Evolutionary conservation across 2,888 invertebrate genomes (phyloP), one percentile per base, ranked within the genome.

Genomic region (Hypercompe scribonia): DNA sequence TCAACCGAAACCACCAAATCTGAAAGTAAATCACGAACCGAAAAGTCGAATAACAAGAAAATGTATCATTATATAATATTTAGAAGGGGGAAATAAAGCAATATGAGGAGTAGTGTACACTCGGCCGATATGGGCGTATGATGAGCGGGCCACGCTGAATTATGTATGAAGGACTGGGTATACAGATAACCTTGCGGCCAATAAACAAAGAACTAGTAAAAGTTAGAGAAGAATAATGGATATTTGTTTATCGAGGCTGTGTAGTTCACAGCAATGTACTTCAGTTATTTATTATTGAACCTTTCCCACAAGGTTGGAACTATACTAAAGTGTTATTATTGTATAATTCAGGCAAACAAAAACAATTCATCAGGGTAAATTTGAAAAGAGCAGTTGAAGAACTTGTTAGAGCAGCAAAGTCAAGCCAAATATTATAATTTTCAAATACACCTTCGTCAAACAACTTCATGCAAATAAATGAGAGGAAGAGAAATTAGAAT

Each of bases 111-210:
- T 83, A 79, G 84, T 84, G 77, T 74, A 81, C 73, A 79, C 78
- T 84, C 78, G 76, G 74, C 73, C 85, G 88, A 85, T 90, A 87
- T 86, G 87, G 81, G 83, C 84, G 87, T 86, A 87, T 90, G 90
- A 90, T 90, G 90, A 85, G 87, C 86, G 87, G 74, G 78, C 79
- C 74, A 74, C 78, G 66, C 85, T 91, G 91, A 91, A 91, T 91
- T 81, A 91, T 91, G 87, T 86, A 91, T 91, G 89, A 90, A 85
- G 89, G 82, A 80, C 79, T 81, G 81, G 75, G 75, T 74, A 79
- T 72, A 75, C 81, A 82, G 83, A 83, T 80, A 84, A 77, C 78
- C 81, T 78, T 70, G 80, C 74, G 77, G 81, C 75, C 78, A 80
- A 84, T 84, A 85, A 81, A 86, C 86, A 84, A 78, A 66, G 70